Evolutionary conservation across 2,113 vertebrate genomes (phyloP), one percentile per base, ranked within the genome.

Genomic region (Pogonocichla stellata): DNA sequence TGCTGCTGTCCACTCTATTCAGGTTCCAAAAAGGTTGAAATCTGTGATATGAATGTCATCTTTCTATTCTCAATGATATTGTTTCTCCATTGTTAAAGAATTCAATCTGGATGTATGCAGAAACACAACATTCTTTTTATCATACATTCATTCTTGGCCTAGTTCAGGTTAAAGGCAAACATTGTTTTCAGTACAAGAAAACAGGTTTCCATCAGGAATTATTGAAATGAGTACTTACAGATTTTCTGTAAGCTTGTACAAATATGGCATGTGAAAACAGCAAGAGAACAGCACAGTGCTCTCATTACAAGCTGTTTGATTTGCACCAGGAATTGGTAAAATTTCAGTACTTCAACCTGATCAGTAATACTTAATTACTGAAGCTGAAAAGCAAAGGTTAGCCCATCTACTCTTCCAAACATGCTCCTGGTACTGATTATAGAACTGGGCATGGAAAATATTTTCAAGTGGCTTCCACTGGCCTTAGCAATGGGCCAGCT

Each of bases 1-100:
- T 72, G 42, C 51, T 96, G 73, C 71, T 92, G 34, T 91, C 66
- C 78, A 40, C 92, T 95, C 71, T 88, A 48, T 94, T 95, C 91
- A 91, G 31, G 80, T 72, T 96, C 80, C 60, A 88, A 92, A 66
- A 93, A 93, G 57, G 64, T 71, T 96, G 81, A 89, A 83, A 96
- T 80, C 81, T 61, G 47, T 92, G 74, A 87, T 86, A 15, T 86
- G 26, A 65, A 34, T 83, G 72, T 72, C 69, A 51, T 45, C 8
- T 25, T 86, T 86, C 53, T 69, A 36, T 80, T 75, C 25, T 80
- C 36, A 65, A 4, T 71, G 6, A 47, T 26, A 71, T 16, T 16
- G n/a, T 33, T 34, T 71, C 14, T 65, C 53, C 28, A 19, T 38
- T 50, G 31, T 23, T 53, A 53, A 67, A 69, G 14, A 73, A 69